Base-by-base conservation (phyloP, 2,888 invertebrate species). In the Scaptomyza tumidula region DNA sequence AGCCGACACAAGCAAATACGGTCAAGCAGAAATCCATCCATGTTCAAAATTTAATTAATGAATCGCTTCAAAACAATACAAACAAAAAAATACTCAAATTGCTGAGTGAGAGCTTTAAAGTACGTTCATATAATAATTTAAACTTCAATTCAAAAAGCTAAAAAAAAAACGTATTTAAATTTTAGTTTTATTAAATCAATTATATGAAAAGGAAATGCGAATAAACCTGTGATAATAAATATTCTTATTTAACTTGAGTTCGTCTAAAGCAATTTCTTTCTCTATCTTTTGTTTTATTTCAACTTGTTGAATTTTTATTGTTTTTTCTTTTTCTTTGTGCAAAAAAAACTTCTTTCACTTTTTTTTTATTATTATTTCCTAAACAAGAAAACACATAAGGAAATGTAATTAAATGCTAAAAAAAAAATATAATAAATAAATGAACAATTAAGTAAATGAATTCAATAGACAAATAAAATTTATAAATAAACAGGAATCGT, bases 41-140 rank as follows among this genome's bases (percentile, higher is more conserved):
- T 74, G 77, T 69, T 75, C 66, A 66, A 55, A 16, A 48, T 71
- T 75, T 78, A 86, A 86, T 84, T 86, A 86, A 85, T 85, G 84
- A 60, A 71, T 58, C 54, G 67, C 55, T n/a, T 59, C n/a, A 65
- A 60, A 44, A 55, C 4, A 41, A 16, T 3, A 16, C 16, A 7
- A 39, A 14, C 0, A 14, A 35, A 35, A 13, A 13, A 13, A 33
- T 9, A 33, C 24, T 2, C 52, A 49, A 24, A 24, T 24, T 4
- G 41, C 14, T 52, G 54, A 59, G 50, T 46, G 75, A 73, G 75
- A 73, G 62, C n/a, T 67, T 71, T 55, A 52, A 52, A 46, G 41
- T 55, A 48, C 43, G 7, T 39, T 35, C 52, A 29, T 43, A 50
- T 45, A 58, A 39, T 13, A n/a, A 46, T 63, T 16, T 27, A 61